phyloP scores from a whole-genome alignment of 23 tunicate species.

The Botrylloides violaceus region DNA sequence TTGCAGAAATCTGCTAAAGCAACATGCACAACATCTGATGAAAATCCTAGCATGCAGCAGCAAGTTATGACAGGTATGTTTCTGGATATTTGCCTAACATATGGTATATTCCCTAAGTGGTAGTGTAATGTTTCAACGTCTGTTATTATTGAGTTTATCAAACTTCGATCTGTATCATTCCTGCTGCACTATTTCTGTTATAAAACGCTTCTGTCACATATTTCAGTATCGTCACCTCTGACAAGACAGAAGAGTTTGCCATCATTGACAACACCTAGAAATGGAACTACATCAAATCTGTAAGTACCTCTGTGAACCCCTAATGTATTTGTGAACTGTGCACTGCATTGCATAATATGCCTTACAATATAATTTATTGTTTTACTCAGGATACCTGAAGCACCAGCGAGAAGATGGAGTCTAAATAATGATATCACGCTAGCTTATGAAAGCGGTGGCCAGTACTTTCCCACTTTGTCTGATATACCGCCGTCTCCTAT shows the following conservation, averaged over 20 bases:
- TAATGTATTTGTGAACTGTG: too few relatives aligned
- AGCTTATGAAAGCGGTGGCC: not conserved
- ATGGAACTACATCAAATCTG: conserved; percentile 7
- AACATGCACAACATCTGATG: too few relatives aligned
- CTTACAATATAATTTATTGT: not conserved
- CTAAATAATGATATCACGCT: not conserved
- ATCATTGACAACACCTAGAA: not conserved
- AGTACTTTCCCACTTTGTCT: conserved; percentile 19
- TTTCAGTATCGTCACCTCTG: conserved; percentile 1
- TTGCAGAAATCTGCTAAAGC: too few relatives aligned
- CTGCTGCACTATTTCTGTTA: too few relatives aligned
- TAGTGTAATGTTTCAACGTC: too few relatives aligned
- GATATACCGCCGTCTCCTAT: conserved; percentile 23
- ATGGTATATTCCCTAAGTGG: too few relatives aligned
- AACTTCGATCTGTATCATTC: too few relatives aligned
- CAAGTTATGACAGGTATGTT: too few relatives aligned
- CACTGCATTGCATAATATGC: not conserved
- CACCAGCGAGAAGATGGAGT: conserved; percentile 16
- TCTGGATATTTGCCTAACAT: too few relatives aligned
- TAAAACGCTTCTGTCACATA: too few relatives aligned
- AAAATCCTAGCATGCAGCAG: too few relatives aligned
- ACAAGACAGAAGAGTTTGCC: conserved; percentile 28
- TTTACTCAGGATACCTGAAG: conserved; percentile 1
- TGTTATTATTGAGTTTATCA: too few relatives aligned
- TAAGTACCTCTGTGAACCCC: not conserved